Conservation (phyloP, 2,797 vertebrate genomes). For the Cuculus canorus region DNA sequence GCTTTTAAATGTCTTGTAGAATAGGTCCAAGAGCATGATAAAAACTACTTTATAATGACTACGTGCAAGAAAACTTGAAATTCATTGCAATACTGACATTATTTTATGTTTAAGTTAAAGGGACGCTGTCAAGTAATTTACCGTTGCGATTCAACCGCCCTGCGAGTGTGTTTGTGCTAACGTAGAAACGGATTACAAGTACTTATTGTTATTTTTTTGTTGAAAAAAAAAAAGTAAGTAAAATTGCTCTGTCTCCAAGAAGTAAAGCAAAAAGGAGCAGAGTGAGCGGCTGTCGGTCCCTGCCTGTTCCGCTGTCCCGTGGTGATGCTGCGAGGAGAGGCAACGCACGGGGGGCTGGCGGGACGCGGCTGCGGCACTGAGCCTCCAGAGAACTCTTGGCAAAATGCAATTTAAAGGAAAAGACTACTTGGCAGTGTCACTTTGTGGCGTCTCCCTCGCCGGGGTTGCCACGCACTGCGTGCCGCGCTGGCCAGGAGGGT, state of each 20-base stretch:
- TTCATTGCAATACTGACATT: constrained; percentile 81
- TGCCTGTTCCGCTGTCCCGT: constrained; percentile 64
- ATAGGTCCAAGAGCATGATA: constrained; percentile 79
- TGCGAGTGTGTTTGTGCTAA: constrained; percentile 58
- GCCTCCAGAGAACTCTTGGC: neutral
- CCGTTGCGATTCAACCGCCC: constrained; percentile 13
- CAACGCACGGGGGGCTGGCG: neutral
- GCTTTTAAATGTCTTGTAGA: constrained; percentile 79
- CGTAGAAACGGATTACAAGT: constrained; percentile 63
- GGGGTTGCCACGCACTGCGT: constrained; percentile 54
- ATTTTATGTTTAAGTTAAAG: constrained; percentile 77
- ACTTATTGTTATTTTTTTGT: neutral
- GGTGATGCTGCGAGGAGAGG: constrained; percentile 22
- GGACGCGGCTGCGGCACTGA: neutral
- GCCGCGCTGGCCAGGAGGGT: neutral
- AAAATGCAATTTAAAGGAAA: neutral
- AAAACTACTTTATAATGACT: constrained; percentile 77
- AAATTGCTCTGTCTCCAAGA: constrained; percentile 37
- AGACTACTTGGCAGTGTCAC: constrained; percentile 74
- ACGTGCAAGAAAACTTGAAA: constrained; percentile 83
- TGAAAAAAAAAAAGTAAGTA: neutral
- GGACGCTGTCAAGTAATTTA: constrained; percentile 83
- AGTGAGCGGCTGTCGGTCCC: constrained; percentile 66
- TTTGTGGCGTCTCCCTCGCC: constrained; percentile 58
- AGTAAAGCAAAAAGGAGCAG: constrained; percentile 9